phyloP scores from a whole-genome alignment of 35 echinoderm and acorn worm genomes.

The Amphiura filiformis region DNA sequence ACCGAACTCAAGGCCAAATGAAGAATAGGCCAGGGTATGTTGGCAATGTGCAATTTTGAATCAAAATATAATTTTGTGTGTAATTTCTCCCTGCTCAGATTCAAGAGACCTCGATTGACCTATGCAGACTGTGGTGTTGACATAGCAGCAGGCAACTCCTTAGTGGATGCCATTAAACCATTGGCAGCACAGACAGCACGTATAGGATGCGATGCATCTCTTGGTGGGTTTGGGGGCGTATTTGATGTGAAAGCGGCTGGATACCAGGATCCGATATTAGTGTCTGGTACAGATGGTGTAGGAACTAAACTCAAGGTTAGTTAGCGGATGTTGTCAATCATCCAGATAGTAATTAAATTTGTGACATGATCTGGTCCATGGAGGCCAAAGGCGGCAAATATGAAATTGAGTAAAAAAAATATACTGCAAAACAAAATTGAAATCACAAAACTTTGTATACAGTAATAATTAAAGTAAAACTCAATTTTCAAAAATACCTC shows the following conservation, averaged over 20 bases:
- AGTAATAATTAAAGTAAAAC: background rate
- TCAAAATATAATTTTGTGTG: no score
- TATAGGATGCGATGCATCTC: slow-evolving; percentile 67
- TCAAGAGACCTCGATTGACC: slow-evolving; percentile 41
- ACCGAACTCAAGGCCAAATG: no score
- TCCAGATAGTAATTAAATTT: no score
- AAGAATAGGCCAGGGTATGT: no score
- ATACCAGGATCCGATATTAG: slow-evolving; percentile 81
- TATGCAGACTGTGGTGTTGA: slow-evolving; percentile 87
- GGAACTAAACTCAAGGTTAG: slow-evolving; percentile 96
- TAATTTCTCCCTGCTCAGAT: no score
- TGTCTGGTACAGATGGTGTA: slow-evolving; percentile 96
- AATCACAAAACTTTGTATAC: background rate
- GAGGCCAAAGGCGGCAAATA: no score
- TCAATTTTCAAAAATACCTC: background rate
- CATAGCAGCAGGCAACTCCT: slow-evolving; percentile 66
- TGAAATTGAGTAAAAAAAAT: no score
- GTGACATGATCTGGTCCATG: no score
- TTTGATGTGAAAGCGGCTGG: slow-evolving; percentile 88
- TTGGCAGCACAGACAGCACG: slow-evolving; percentile 69
- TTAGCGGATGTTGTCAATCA: background rate
- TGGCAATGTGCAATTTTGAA: no score
- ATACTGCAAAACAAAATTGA: no score
- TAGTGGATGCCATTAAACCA: slow-evolving; percentile 90
- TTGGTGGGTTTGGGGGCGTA: slow-evolving; percentile 92